phyloP scores from a whole-genome alignment of 64 coral and sea anemone species.

The Montipora efflorescens region DNA sequence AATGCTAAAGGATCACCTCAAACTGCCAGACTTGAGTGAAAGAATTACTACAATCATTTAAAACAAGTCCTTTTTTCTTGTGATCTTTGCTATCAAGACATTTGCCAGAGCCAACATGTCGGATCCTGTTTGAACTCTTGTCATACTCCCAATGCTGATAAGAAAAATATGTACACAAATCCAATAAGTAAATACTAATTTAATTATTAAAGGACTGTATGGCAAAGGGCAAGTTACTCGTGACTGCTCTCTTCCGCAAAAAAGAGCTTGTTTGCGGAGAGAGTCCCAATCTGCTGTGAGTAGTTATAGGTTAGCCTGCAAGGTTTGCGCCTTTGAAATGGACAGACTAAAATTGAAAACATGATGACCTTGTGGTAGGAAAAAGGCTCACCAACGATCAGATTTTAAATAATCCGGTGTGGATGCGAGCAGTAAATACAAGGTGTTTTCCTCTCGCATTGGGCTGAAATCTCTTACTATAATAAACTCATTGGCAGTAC shows the following conservation, averaged over 20 bases:
- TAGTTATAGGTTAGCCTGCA: too few species aligned
- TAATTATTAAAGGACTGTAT: too few species aligned
- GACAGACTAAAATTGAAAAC: too few species aligned
- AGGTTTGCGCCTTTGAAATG: too few species aligned
- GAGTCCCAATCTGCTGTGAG: too few species aligned
- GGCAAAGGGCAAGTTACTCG: too few species aligned
- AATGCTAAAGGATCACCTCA: conserved; percentile 73
- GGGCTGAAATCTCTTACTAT: conserved; percentile 12
- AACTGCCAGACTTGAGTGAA: conserved; percentile 83
- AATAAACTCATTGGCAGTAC: not conserved
- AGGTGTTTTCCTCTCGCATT: conserved; percentile 35
- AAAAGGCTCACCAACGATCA: not conserved
- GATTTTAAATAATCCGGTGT: not conserved
- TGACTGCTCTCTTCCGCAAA: too few species aligned
- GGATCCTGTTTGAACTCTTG: conserved; percentile 69
- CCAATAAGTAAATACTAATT: too few species aligned
- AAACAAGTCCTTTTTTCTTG: conserved; percentile 78
- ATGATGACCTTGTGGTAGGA: too few species aligned
- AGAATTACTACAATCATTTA: conserved; percentile 70
- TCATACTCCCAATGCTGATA: conserved; percentile 90
- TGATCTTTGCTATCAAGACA: conserved; percentile 90
- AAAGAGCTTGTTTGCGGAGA: too few species aligned
- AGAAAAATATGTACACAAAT: not conserved
- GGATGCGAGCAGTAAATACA: conserved; percentile 39
- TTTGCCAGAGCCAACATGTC: conserved; percentile 73